Base-by-base conservation (phyloP, 2,113 vertebrate genomes). In the Montifringilla adamsi region DNA sequence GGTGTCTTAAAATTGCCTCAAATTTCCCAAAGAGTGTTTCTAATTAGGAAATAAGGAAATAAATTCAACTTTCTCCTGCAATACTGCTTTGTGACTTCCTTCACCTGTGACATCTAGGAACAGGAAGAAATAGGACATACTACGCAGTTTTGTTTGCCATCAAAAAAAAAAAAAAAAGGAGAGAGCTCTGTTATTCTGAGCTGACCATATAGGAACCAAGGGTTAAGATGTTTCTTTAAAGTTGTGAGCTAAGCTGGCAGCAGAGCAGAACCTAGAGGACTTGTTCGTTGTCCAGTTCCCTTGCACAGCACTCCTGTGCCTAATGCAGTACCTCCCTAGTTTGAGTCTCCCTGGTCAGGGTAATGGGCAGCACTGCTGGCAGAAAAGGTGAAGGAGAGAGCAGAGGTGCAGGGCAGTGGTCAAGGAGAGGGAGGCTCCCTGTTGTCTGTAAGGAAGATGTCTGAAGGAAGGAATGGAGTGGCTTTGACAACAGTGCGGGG, bases 401-500 rank as follows among this genome's bases (percentile, higher is more conserved):
- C 33, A 62, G 62, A 81, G 17, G 41, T 26, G 7, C 41, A 56
- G 69, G 35, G 30, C 64, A 60, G 43, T 27, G 20, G 30, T 47
- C 23, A 58, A 33, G 19, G 27, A 78, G 24, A 47, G 15, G 9
- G 20, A 39, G 8, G 18, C 5, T 67, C 22, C 13, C 30, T 80
- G 14, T 5, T 68, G 28, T 79, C n/a, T 37, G 13, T 63, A 73
- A 74, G 27, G 50, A 52, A 84, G 58, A 23, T 27, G 3, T 27
- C 46, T 74, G 7, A 44, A 23, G 30, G 26, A 87, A 89, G 53
- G 31, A 87, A 62, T 21, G 35, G 26, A 22, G 1, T 4, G 7
- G 13, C 20, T 93, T 73, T 89, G 69, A 31, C 7, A 76, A 9
- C 0, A 0, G 6, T 37, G n/a, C 3, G 5, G 33, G 31, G 27